Base-by-base conservation (phyloP, 2,797 vertebrate genomes). In the Megalops cyprinoides region DNA sequence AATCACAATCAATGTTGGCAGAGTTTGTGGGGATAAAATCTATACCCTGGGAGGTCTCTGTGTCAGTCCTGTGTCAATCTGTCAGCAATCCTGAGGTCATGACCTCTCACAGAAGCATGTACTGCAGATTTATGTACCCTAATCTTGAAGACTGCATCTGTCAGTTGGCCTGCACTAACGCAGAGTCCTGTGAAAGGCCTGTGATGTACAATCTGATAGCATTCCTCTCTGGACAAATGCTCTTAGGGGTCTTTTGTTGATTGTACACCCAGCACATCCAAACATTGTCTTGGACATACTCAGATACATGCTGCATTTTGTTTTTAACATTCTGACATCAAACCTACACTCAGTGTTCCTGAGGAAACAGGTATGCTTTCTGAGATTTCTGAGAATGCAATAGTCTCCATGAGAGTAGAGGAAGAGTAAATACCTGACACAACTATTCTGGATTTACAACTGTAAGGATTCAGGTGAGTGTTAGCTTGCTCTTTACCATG, bases 81-180 rank as follows among this genome's bases (percentile, higher is more conserved):
- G 3, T 23, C 37, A 79, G 77, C 60, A 48, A 60, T 82, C 60
- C 62, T 23, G 67, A 77, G 58, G 78, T 87, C 75, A 79, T 79
- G 76, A 78, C 71, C 82, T 51, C 82, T 74, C 58, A 82, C 75
- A 82, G 71, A 79, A 86, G 82, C 83, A 83, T 67, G 81, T 44
- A 75, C 83, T 6, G 65, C 81, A 84, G 81, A 80, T 53, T 80
- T 82, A 79, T 82, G 79, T 80, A 83, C 78, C 82, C 42, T 81
- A 60, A 65, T n/a, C n/a, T n/a, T n/a, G n/a, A n/a, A n/a, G n/a
- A n/a, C n/a, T n/a, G n/a, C n/a, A n/a, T n/a, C n/a, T n/a, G n/a
- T n/a, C n/a, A n/a, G n/a, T n/a, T n/a, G n/a, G n/a, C n/a, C n/a
- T n/a, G n/a, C n/a, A n/a, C n/a, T n/a, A n/a, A n/a, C n/a, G n/a